phyloP scores from a whole-genome alignment of 2,888 invertebrate species.

The Ornithoptera alexandrae region DNA sequence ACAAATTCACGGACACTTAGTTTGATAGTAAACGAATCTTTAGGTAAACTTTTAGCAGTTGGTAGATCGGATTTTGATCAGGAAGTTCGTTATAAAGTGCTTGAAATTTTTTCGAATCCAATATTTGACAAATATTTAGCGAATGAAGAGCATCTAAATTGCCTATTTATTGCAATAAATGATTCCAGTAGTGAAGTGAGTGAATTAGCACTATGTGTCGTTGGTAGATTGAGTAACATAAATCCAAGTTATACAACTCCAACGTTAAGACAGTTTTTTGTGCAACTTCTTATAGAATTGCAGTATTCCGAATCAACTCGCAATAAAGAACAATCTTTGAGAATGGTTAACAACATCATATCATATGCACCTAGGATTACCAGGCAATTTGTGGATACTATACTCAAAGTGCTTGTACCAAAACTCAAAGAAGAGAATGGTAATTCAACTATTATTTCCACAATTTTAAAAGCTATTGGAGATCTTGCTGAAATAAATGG shows the following conservation, averaged over 20 bases:
- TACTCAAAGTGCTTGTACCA: conserved; percentile 92
- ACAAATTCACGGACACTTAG: conserved; percentile 90
- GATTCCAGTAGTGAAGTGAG: conserved; percentile 98
- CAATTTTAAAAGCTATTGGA: conserved; percentile 94
- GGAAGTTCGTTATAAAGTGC: conserved; percentile 94
- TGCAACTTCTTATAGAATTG: conserved; percentile 94
- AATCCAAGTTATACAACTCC: conserved; percentile 99
- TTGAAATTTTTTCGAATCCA: conserved; percentile 92
- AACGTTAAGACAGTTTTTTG: conserved; percentile 92
- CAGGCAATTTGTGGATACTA: conserved; percentile 96
- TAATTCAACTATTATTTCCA: conserved; percentile 94
- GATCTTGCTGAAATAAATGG: conserved; percentile 96
- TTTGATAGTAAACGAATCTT: conserved; percentile 93
- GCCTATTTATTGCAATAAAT: conserved; percentile 95
- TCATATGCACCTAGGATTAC: conserved; percentile 96
- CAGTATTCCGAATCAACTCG: conserved; percentile 97
- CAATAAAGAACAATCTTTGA: conserved; percentile 97
- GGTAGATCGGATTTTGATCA: conserved; percentile 97
- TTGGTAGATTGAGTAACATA: conserved; percentile 93
- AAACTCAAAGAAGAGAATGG: conserved; percentile 93
- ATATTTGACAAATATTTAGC: conserved; percentile 96
- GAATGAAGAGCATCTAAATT: conserved; percentile 95
- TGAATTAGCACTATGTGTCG: conserved; percentile 94
- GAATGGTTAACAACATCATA: conserved; percentile 96
- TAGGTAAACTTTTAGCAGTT: conserved; percentile 93